Evolutionary conservation across 1,140 invertebrate species (phyloP).

Genomic region (Radopholus similis): DNA sequence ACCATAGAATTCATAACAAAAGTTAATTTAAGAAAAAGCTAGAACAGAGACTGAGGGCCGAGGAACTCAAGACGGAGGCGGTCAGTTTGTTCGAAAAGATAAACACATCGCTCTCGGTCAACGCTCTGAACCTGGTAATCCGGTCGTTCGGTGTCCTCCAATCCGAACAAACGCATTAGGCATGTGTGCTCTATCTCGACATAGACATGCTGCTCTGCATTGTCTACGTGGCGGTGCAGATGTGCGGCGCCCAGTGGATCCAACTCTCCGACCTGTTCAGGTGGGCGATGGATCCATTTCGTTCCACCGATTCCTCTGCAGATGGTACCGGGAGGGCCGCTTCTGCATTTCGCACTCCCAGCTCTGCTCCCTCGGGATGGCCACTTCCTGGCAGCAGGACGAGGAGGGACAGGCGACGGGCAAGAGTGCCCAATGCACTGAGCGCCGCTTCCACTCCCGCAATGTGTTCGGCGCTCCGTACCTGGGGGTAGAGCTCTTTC

Average conservation of each 20-base stretch:
- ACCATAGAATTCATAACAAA: too few species aligned
- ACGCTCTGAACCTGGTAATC: slow-evolving; percentile 1
- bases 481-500: not conserved
- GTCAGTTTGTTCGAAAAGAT: slow-evolving; percentile 4
- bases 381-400: slow-evolving; percentile 13
- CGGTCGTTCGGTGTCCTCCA: not conserved
- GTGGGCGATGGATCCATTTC: slow-evolving; percentile 57
- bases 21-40: too few species aligned
- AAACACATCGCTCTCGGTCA: not conserved
- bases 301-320: slow-evolving; percentile 4
- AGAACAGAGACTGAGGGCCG: not conserved
- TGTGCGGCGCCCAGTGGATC: slow-evolving; percentile 8
- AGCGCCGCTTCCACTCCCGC: not conserved
- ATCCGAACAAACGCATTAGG: too few species aligned
- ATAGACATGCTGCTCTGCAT: slow-evolving; percentile 10
- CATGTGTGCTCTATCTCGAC: slow-evolving; percentile 1
- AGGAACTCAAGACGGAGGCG: not conserved
- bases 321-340: slow-evolving; percentile 28
- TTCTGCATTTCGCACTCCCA: slow-evolving; percentile 22
- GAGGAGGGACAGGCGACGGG: not conserved
- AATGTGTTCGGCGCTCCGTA: not conserved
- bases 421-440: too few species aligned
- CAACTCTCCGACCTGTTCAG: slow-evolving; percentile 9
- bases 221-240: slow-evolving; percentile 2
- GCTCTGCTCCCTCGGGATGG: slow-evolving; percentile 11